Percentiles rank a stretch among this genome's conserved stretches.
These are phyloP conservation scores for Lacanobia wlatinum DNA, from an alignment of 2,888 invertebrate genomes.

Conservation along the genomic window DNA sequence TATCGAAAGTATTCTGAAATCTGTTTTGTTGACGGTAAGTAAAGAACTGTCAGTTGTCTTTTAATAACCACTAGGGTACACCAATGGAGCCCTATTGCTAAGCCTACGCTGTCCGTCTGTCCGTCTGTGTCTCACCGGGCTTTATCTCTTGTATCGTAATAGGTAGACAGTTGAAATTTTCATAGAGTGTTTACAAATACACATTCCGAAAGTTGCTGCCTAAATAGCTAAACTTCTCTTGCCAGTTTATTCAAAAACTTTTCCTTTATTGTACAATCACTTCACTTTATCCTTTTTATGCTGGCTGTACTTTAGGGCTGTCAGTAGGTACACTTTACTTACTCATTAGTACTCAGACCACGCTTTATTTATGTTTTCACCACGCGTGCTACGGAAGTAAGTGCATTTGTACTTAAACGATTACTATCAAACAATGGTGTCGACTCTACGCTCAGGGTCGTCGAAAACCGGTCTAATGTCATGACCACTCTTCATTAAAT, in stretches of 20 bases:
- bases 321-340: background rate
- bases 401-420: constrained; percentile 9
- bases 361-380: constrained; percentile 23
- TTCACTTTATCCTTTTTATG: background rate
- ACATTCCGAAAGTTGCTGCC: too few species aligned
- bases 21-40: background rate
- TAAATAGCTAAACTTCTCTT: too few species aligned
- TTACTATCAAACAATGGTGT: constrained; percentile 27
- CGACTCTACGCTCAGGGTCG: constrained; percentile 21
- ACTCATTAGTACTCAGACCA: constrained; percentile 23
- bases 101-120: too few species aligned
- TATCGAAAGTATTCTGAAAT: background rate
- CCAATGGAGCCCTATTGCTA: too few species aligned
- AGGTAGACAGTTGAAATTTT: too few species aligned
- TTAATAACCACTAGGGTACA: too few species aligned
- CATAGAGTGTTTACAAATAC: too few species aligned
- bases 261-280: too few species aligned
- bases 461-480: constrained; percentile 36
- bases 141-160: too few species aligned
- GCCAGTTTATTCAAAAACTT: too few species aligned
- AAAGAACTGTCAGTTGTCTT: background rate
- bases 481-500: constrained; percentile 19
- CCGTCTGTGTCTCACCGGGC: too few species aligned
- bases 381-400: constrained; percentile 31
- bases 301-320: background rate